phyloP scores from a whole-genome alignment of 2,888 invertebrate genomes.

The Pristionchus japonicus region DNA sequence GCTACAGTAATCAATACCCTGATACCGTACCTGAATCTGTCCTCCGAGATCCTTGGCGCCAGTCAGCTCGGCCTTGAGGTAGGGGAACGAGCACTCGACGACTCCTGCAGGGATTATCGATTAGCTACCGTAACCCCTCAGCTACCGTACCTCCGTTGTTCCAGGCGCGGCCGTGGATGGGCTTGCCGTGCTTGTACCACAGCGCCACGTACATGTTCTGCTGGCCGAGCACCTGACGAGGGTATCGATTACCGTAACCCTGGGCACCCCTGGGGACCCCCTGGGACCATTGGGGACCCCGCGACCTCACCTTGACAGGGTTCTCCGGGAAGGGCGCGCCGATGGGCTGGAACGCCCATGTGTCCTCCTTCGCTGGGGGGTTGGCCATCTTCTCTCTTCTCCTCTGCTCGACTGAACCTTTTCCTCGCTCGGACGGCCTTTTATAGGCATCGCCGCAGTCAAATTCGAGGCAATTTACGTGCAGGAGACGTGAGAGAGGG shows the following conservation, averaged over 20 bases:
- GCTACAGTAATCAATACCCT: background rate
- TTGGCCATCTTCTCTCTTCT: constrained; percentile 21
- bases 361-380: constrained; percentile 46
- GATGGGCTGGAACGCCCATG: constrained; percentile 60
- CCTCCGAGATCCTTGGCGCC: constrained; percentile 65
- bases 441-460: background rate
- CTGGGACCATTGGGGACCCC: background rate
- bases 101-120: constrained; percentile 48
- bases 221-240: constrained; percentile 55
- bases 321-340: constrained; percentile 59
- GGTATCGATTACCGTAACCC: background rate
- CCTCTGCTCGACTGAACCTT: background rate
- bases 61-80: constrained; percentile 56
- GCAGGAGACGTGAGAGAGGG: background rate
- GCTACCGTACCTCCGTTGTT: constrained; percentile 46
- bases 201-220: constrained; percentile 64
- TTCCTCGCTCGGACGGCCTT: background rate
- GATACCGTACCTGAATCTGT: constrained; percentile 62
- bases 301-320: constrained; percentile 54
- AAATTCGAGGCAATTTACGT: background rate
- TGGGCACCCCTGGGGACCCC: background rate
- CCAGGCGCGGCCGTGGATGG: constrained; percentile 53
- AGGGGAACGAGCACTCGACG: constrained; percentile 59
- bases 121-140: background rate
- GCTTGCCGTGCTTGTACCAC: constrained; percentile 66